Conservation (phyloP, 2,888 invertebrate genomes). For the Chymomyza caudatula region DNA sequence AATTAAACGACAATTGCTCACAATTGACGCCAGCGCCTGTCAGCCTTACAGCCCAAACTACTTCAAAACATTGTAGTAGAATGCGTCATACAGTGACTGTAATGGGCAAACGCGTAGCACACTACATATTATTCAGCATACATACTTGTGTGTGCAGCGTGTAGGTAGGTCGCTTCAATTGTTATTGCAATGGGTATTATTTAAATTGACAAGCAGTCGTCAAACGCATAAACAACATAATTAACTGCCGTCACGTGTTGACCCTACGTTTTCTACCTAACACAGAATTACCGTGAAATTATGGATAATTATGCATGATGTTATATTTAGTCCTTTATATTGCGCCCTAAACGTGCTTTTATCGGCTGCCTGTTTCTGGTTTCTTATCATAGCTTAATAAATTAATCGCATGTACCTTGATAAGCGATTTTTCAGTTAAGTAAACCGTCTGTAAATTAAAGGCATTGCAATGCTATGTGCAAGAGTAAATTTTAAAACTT, state of each 20-base stretch:
- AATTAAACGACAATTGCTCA: constrained; percentile 63
- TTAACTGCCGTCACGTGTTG: not conserved
- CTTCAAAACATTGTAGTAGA: constrained; percentile 39
- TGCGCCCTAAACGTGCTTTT: not conserved
- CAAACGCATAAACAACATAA: constrained; percentile 1
- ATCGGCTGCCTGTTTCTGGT: not conserved
- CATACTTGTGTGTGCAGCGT: not conserved
- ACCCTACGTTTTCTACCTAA: not conserved
- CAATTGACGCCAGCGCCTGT: constrained; percentile 46
- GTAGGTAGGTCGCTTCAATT: constrained; percentile 10
- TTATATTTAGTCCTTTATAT: too few relatives aligned
- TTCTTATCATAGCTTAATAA: not conserved
- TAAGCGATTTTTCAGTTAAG: constrained; percentile 7
- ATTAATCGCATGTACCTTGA: constrained; percentile 2
- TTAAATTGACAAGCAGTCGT: constrained; percentile 19
- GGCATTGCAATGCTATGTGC: too few relatives aligned
- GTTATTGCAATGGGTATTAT: not conserved
- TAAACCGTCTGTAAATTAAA: too few relatives aligned
- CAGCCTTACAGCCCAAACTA: constrained; percentile 21
- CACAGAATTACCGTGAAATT: too few relatives aligned
- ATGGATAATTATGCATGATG: not conserved
- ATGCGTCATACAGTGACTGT: constrained; percentile 45
- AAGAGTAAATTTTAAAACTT: constrained; percentile 50
- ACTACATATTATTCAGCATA: not conserved
- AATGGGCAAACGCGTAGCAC: constrained; percentile 7